Evolutionary conservation across 1,140 invertebrate species (phyloP).

Genomic region (Globodera ellingtonae): DNA sequence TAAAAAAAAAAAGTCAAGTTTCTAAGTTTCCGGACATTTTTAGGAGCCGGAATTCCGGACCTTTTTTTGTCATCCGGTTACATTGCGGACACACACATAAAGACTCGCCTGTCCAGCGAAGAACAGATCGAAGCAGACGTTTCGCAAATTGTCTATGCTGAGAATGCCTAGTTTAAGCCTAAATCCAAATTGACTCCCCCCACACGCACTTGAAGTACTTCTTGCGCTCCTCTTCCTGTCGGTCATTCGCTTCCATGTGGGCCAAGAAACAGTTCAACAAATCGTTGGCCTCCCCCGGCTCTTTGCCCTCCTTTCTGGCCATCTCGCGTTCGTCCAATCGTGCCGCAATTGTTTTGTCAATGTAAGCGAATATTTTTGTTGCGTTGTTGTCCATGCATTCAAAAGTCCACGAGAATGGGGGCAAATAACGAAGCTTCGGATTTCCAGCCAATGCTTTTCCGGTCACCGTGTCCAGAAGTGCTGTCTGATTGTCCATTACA

Average conservation of each 20-base stretch:
- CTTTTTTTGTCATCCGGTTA: too few relatives aligned
- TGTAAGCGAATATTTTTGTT: background rate
- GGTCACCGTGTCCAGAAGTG: background rate
- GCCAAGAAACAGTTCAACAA: constrained; percentile 21
- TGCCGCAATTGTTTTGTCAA: constrained; percentile 13
- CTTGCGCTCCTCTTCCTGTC: background rate
- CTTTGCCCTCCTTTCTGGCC: background rate
- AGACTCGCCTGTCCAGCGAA: constrained; percentile 23
- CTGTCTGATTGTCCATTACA: constrained; percentile 11
- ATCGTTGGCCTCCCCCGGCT: background rate
- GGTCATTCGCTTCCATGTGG: constrained; percentile 12
- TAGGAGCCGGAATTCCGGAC: too few relatives aligned
- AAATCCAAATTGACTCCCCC: background rate
- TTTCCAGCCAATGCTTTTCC: constrained; percentile 17
- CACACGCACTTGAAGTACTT: too few relatives aligned
- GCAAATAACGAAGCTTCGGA: constrained; percentile 27
- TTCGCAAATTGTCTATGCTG: constrained; percentile 24
- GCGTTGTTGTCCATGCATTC: constrained; percentile 10
- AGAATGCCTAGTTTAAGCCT: background rate
- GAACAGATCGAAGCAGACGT: constrained; percentile 23
- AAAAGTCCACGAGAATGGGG: constrained; percentile 22
- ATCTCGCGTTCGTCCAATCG: constrained; percentile 17
- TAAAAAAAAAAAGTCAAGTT: too few relatives aligned
- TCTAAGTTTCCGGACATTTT: too few relatives aligned
- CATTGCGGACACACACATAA: too few relatives aligned